phyloP scores from a whole-genome alignment of 2,113 vertebrate species.

The Tachysurus vachellii region DNA sequence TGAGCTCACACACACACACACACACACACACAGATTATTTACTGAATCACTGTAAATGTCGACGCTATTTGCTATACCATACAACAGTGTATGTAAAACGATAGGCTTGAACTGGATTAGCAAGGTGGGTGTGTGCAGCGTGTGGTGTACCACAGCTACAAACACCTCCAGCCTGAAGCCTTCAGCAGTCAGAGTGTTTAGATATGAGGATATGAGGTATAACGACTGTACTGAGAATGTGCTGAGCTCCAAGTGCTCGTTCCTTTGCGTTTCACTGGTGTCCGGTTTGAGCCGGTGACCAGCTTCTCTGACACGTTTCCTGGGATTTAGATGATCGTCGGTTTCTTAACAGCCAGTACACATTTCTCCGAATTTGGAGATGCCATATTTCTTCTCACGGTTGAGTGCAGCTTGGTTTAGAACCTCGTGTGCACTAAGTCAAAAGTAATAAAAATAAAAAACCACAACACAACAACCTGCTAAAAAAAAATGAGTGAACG shows the following conservation, averaged over 20 bases:
- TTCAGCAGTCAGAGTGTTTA: background rate
- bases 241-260: background rate
- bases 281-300: too few species aligned
- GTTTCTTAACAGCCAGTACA: background rate
- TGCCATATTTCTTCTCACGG: background rate
- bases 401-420: background rate
- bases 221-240: background rate
- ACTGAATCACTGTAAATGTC: background rate
- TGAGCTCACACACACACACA: background rate
- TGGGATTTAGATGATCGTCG: too few species aligned
- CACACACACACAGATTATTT: background rate
- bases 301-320: background rate
- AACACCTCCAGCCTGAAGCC: background rate
- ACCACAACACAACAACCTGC: too few species aligned
- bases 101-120: background rate
- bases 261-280: background rate
- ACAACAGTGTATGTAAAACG: background rate
- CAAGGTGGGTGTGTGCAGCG: slow-evolving; percentile 8
- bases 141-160: background rate
- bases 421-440: background rate
- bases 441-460: too few species aligned
- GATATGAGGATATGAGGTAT: background rate
- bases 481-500: background rate
- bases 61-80: background rate
- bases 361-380: background rate